Evolutionary conservation across 2,888 invertebrate genomes (phyloP).

Genomic region (Agrilus mali): DNA sequence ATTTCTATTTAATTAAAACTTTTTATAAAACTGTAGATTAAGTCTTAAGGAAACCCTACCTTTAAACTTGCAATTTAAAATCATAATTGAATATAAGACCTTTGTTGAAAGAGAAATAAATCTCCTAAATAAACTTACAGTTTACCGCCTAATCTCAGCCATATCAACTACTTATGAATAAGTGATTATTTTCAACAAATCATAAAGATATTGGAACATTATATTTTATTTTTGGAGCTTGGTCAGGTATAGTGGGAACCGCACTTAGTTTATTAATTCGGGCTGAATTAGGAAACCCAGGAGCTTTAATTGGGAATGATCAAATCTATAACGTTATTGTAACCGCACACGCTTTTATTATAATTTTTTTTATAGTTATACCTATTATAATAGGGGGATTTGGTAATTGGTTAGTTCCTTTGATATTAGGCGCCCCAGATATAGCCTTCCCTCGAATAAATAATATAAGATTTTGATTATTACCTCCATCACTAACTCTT

Average conservation of each 20-base stretch:
- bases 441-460: slow-evolving; percentile 75
- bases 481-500: too few species aligned
- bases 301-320: slow-evolving; percentile 55
- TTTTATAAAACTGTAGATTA: neutral
- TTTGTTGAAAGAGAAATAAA: slow-evolving; percentile 40
- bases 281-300: slow-evolving; percentile 54
- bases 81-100: slow-evolving; percentile 43
- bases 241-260: slow-evolving; percentile 57
- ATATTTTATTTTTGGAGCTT: slow-evolving; percentile 56
- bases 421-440: slow-evolving; percentile 67
- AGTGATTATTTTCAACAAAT: slow-evolving; percentile 58
- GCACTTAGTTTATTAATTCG: slow-evolving; percentile 63
- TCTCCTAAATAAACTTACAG: slow-evolving; percentile 48
- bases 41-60: slow-evolving; percentile 28
- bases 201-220: slow-evolving; percentile 68
- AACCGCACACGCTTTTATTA: slow-evolving; percentile 68
- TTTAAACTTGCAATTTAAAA: slow-evolving; percentile 52
- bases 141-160: slow-evolving; percentile 50
- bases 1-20: too few species aligned
- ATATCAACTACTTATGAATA: slow-evolving; percentile 40
- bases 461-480: slow-evolving; percentile 72
- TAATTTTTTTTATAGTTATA: slow-evolving; percentile 57
- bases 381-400: slow-evolving; percentile 70
- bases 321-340: slow-evolving; percentile 71
- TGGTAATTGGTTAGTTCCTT: slow-evolving; percentile 68